Conservation (phyloP, 1,140 invertebrate species). For the Ctenoplectra terminalis region DNA sequence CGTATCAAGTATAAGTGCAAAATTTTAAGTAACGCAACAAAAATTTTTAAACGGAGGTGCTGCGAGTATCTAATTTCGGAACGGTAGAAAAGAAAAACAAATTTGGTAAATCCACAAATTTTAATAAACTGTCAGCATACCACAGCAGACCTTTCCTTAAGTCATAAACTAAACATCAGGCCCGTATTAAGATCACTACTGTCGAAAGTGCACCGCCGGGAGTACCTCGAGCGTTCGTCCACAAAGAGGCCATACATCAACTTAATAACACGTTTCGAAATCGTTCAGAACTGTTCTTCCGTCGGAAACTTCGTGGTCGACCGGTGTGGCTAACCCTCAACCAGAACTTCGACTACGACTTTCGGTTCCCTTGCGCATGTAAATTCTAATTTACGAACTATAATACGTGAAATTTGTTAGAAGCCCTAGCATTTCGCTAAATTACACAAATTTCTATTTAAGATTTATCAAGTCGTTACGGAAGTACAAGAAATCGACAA, state of each 20-base stretch:
- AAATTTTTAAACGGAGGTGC: too few species aligned
- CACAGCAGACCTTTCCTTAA: neutral
- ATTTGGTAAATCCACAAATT: neutral
- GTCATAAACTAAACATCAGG: neutral
- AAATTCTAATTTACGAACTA: neutral
- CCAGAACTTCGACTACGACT: neutral
- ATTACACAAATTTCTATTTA: neutral
- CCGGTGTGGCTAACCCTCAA: neutral
- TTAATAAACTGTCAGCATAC: neutral
- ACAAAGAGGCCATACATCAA: conserved; percentile 10
- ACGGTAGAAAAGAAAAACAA: too few species aligned
- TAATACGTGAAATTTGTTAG: neutral
- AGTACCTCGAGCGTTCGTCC: neutral
- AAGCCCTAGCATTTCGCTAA: neutral
- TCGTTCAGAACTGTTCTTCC: neutral
- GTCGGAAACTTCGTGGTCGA: conserved; percentile 1
- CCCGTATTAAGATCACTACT: conserved; percentile 18
- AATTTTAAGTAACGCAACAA: too few species aligned
- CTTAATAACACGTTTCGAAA: conserved; percentile 23
- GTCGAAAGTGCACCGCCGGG: neutral
- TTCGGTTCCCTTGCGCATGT: neutral
- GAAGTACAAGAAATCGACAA: too few species aligned
- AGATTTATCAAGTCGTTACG: too few species aligned
- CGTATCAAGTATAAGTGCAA: too few species aligned
- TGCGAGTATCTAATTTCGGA: too few species aligned